Evolutionary conservation across 2,113 vertebrate genomes (phyloP).

Genomic region (Uropsilus gracilis): DNA sequence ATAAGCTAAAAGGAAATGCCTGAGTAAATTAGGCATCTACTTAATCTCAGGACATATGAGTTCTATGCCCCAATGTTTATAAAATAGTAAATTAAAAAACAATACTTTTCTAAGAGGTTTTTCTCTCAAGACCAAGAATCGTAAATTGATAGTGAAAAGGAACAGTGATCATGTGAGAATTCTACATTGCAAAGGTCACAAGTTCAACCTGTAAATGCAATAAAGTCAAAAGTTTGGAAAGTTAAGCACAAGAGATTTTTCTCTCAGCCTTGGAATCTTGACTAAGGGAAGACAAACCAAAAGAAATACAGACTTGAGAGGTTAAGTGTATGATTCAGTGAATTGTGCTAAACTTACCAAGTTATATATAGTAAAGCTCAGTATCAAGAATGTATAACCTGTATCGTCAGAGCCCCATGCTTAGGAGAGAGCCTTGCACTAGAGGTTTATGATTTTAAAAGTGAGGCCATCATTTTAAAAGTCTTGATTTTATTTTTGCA

Average conservation of each 20-base stretch:
- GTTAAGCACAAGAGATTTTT: constrained; percentile 44
- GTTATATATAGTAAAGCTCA: too few species aligned
- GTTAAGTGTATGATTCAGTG: too few species aligned
- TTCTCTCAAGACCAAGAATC: constrained; percentile 25
- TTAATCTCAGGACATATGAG: constrained; percentile 34
- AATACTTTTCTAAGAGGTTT: not conserved
- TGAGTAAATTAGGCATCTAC: not conserved
- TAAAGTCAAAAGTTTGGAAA: constrained; percentile 46
- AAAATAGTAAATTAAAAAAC: constrained; percentile 43
- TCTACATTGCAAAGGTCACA: constrained; percentile 24
- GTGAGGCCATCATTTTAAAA: too few species aligned
- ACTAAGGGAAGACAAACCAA: constrained; percentile 52
- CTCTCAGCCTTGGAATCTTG: constrained; percentile 40
- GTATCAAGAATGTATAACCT: too few species aligned
- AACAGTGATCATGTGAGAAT: constrained; percentile 43
- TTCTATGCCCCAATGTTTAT: constrained; percentile 20
- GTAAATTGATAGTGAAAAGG: constrained; percentile 43
- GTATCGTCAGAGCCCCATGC: too few species aligned
- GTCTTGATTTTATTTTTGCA: too few species aligned
- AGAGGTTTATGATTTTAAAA: too few species aligned
- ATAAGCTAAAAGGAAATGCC: constrained; percentile 30
- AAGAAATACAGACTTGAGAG: constrained; percentile 10
- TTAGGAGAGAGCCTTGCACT: too few species aligned
- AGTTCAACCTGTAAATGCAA: not conserved
- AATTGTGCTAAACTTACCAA: too few species aligned